These are phyloP conservation scores for Caranx ignobilis DNA, from an alignment of 2,113 vertebrate genomes.

Conservation along the genomic window DNA sequence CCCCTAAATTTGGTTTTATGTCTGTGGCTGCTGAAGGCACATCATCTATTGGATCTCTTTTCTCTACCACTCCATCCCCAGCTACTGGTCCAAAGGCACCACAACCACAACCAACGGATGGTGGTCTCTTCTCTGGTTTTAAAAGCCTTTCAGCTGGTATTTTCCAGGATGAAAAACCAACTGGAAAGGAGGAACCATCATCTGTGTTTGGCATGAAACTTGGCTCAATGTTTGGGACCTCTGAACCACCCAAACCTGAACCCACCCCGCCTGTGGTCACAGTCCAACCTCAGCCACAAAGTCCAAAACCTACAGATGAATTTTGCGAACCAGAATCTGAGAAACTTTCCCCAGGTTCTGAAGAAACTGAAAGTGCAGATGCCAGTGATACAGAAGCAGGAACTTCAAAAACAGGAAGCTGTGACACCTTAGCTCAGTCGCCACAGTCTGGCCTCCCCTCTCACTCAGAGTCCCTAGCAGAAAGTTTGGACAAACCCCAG, in stretches of 20 bases:
- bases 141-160: constrained; percentile 89
- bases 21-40: constrained; percentile 81
- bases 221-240: constrained; percentile 85
- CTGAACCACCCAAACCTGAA: constrained; percentile 73
- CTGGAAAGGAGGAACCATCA: constrained; percentile 75
- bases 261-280: constrained; percentile 39
- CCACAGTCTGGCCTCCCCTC: constrained; percentile 52
- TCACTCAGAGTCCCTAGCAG: constrained; percentile 44
- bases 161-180: constrained; percentile 87
- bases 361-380: constrained; percentile 76
- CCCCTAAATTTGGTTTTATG: constrained; percentile 86
- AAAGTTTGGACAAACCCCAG: constrained; percentile 56
- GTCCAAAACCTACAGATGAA: constrained; percentile 45
- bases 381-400: constrained; percentile 77
- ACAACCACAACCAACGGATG: constrained; percentile 69
- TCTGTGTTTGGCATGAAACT: constrained; percentile 89
- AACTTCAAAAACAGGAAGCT: constrained; percentile 74
- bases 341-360: constrained; percentile 69
- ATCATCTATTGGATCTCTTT: constrained; percentile 88
- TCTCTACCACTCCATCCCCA: constrained; percentile 81
- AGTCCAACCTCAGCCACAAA: constrained; percentile 60
- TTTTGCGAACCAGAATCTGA: constrained; percentile 54
- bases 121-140: constrained; percentile 88
- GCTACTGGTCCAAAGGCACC: constrained; percentile 54
- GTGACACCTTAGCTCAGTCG: constrained; percentile 63